These are phyloP conservation scores for Amphimallon solstitiale DNA, from an alignment of 2,888 invertebrate genomes.

Conservation along the genomic window DNA sequence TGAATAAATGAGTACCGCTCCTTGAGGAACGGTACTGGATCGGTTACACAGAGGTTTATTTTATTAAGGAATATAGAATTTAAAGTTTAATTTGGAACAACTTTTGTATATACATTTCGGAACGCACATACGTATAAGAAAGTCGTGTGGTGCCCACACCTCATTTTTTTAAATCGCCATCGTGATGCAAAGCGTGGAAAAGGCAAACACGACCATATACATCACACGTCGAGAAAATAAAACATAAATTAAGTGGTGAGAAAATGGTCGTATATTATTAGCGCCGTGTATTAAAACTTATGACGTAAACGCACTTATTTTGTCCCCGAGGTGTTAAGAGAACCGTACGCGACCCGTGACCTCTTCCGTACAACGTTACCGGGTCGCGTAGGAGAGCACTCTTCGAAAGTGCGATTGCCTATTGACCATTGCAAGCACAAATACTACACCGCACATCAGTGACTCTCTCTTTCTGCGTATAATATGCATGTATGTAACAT, in stretches of 20 bases:
- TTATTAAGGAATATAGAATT: no score
- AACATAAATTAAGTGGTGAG: conserved; percentile 30
- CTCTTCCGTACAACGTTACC: conserved; percentile 47
- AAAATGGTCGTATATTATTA: conserved; percentile 35
- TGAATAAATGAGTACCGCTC: no score
- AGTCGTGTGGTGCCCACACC: no score
- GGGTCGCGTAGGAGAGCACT: conserved; percentile 48
- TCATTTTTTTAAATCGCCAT: not conserved
- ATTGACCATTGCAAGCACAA: conserved; percentile 41
- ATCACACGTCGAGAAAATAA: conserved; percentile 25
- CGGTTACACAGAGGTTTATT: no score
- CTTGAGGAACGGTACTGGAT: no score
- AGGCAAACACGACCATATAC: conserved; percentile 16
- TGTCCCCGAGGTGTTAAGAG: conserved; percentile 51
- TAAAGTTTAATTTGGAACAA: no score
- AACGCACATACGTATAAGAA: no score
- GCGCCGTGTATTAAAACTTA: conserved; percentile 38
- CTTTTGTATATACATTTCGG: no score
- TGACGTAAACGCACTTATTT: conserved; percentile 45
- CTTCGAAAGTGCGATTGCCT: conserved; percentile 39
- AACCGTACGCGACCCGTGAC: conserved; percentile 48
- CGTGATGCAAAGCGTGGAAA: conserved; percentile 19
- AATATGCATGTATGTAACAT: no score
- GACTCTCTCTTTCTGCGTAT: conserved; percentile 15
- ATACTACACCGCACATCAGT: conserved; percentile 19